These are phyloP conservation scores for Drosophila rufa DNA, from an alignment of 1,140 invertebrate species.

Conservation along the genomic window DNA sequence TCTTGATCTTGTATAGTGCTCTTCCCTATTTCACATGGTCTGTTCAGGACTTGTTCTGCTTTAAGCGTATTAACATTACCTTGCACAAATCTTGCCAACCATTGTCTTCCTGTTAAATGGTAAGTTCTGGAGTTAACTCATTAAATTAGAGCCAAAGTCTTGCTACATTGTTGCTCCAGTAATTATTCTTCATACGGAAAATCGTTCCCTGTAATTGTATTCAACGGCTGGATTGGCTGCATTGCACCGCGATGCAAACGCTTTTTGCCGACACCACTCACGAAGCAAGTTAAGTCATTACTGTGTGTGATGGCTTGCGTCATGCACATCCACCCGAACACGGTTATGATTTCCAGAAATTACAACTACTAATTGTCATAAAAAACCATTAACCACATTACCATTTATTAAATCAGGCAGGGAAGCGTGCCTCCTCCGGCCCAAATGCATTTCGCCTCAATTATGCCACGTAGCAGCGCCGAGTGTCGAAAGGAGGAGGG, in stretches of 20 bases:
- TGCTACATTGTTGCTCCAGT: slow-evolving; percentile 30
- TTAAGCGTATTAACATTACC: not conserved
- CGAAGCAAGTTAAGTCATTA: slow-evolving; percentile 69
- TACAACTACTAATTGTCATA: slow-evolving; percentile 77
- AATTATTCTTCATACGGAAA: slow-evolving; percentile 1
- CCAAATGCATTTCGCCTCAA: slow-evolving; percentile 62
- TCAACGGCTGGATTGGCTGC: slow-evolving; percentile 10
- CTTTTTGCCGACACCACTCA: slow-evolving; percentile 24
- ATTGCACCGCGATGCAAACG: slow-evolving; percentile 15
- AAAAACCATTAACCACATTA: slow-evolving; percentile 73
- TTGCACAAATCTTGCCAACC: not conserved
- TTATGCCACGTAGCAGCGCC: slow-evolving; percentile 73
- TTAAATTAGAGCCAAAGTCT: slow-evolving; percentile 16
- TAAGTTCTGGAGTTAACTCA: slow-evolving; percentile 6
- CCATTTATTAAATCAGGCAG: slow-evolving; percentile 73
- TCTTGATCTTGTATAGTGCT: no score
- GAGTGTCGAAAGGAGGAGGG: slow-evolving; percentile 36
- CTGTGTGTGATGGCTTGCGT: slow-evolving; percentile 44
- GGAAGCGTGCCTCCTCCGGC: slow-evolving; percentile 65
- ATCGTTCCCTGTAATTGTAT: slow-evolving; percentile 16
- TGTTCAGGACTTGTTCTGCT: not conserved
- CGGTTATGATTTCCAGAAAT: slow-evolving; percentile 80
- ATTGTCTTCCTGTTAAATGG: not conserved
- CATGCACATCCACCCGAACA: slow-evolving; percentile 45
- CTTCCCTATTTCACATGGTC: not conserved